Percentiles rank a stretch among this genome's conserved stretches.
These are phyloP conservation scores for Microchrysa polita DNA, from an alignment of 2,888 invertebrate genomes.

Conservation along the genomic window DNA sequence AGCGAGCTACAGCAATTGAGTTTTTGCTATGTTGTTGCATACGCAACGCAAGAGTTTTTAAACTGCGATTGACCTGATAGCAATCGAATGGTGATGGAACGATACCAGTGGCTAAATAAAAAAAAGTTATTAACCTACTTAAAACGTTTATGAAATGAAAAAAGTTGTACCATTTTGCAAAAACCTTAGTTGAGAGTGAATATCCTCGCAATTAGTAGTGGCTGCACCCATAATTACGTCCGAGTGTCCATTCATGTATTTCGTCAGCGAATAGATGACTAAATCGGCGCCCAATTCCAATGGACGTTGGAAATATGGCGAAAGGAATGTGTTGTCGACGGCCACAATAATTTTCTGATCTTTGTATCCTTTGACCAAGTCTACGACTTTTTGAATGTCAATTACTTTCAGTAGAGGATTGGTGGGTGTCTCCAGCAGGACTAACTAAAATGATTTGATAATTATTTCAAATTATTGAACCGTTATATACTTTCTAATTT, in stretches of 20 bases:
- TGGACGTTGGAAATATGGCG: slow-evolving; percentile 91
- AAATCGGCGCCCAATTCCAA: slow-evolving; percentile 91
- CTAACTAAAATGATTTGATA: slow-evolving; percentile 68
- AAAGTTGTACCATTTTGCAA: slow-evolving; percentile 81
- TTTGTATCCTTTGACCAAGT: slow-evolving; percentile 68
- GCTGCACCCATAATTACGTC: slow-evolving; percentile 97
- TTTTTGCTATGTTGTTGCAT: slow-evolving; percentile 91
- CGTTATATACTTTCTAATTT: slow-evolving; percentile 29
- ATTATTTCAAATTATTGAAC: background rate
- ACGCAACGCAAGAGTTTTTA: slow-evolving; percentile 91
- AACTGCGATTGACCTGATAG: slow-evolving; percentile 88
- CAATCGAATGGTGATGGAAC: slow-evolving; percentile 97
- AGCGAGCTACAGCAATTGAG: slow-evolving; percentile 80
- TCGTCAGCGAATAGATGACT: slow-evolving; percentile 91
- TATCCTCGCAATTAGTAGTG: slow-evolving; percentile 75
- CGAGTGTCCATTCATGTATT: slow-evolving; percentile 98
- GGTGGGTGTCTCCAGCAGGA: slow-evolving; percentile 97
- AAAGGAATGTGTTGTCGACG: slow-evolving; percentile 94
- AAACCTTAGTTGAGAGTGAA: slow-evolving; percentile 79
- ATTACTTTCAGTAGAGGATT: slow-evolving; percentile 92
- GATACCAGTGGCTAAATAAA: slow-evolving; percentile 38
- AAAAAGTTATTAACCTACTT: slow-evolving; percentile 12
- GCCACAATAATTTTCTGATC: slow-evolving; percentile 70
- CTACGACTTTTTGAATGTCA: slow-evolving; percentile 80
- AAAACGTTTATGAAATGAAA: background rate